Conservation (phyloP, 2,888 invertebrate genomes). For the Nephrotoma guestfalica region DNA sequence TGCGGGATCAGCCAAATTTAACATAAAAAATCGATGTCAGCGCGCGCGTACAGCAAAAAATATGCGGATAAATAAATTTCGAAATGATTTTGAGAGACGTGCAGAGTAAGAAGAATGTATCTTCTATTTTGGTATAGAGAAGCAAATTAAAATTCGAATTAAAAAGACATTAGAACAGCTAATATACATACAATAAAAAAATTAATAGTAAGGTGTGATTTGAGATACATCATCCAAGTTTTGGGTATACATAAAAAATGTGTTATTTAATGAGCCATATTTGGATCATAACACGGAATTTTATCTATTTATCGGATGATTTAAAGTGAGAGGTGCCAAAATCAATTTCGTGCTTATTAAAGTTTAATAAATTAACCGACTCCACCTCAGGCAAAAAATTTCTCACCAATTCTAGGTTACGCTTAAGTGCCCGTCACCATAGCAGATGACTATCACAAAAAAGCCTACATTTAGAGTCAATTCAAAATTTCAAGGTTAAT, state of each 20-base stretch:
- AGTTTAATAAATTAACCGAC: not conserved
- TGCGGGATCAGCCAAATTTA: not conserved
- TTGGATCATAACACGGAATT: not conserved
- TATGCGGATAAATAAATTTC: not conserved
- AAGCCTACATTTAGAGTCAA: no score
- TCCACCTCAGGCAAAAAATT: no score
- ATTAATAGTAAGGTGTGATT: not conserved
- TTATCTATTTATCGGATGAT: not conserved
- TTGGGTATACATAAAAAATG: not conserved
- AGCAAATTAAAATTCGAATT: not conserved
- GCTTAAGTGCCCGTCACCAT: no score
- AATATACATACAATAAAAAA: not conserved
- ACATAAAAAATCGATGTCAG: not conserved
- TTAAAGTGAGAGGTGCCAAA: not conserved
- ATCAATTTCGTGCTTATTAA: not conserved
- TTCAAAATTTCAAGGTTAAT: no score
- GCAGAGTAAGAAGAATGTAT: not conserved
- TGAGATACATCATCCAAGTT: not conserved
- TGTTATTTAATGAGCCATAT: not conserved
- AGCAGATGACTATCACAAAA: no score
- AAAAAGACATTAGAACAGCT: not conserved
- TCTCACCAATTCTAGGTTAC: no score
- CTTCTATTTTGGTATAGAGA: not conserved
- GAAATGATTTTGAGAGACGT: not conserved
- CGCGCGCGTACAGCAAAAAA: no score